phyloP scores from a whole-genome alignment of 2,888 invertebrate genomes.

The Latheticus oryzae region DNA sequence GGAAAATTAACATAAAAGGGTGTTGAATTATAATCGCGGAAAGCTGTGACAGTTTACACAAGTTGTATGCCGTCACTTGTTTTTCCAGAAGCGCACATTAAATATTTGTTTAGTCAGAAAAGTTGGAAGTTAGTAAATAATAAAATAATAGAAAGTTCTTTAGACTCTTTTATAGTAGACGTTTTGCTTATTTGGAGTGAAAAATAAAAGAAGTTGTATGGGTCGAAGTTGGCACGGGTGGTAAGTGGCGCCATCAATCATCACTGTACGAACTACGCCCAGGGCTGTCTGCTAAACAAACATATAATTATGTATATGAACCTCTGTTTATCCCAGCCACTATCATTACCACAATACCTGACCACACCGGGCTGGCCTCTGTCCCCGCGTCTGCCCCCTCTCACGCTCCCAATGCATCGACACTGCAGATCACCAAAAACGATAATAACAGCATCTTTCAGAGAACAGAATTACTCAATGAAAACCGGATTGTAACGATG shows the following conservation, averaged over 20 bases:
- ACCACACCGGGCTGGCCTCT: constrained; percentile 53
- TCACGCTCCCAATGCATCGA: too few species aligned
- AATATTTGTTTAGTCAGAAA: too few species aligned
- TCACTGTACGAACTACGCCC: constrained; percentile 64
- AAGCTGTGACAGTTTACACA: constrained; percentile 7
- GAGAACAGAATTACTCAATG: constrained; percentile 32
- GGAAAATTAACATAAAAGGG: constrained; percentile 18
- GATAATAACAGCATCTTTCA: constrained; percentile 38
- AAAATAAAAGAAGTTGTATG: constrained; percentile 9
- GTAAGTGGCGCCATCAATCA: constrained; percentile 66
- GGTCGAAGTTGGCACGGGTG: constrained; percentile 54
- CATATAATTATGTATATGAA: constrained; percentile 67
- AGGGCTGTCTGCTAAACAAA: constrained; percentile 67
- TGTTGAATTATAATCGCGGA: constrained; percentile 14
- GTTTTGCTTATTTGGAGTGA: not conserved
- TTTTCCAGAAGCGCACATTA: too few species aligned
- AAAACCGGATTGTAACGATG: constrained; percentile 25
- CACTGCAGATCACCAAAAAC: constrained; percentile 49
- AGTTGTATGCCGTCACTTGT: too few species aligned
- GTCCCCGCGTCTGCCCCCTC: too few species aligned
- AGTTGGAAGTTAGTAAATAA: too few species aligned
- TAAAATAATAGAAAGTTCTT: too few species aligned
- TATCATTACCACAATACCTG: constrained; percentile 61
- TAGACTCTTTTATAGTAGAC: too few species aligned
- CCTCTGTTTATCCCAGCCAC: constrained; percentile 65